Conservation (phyloP, 1,140 invertebrate species). For the Aphelinus certus region DNA sequence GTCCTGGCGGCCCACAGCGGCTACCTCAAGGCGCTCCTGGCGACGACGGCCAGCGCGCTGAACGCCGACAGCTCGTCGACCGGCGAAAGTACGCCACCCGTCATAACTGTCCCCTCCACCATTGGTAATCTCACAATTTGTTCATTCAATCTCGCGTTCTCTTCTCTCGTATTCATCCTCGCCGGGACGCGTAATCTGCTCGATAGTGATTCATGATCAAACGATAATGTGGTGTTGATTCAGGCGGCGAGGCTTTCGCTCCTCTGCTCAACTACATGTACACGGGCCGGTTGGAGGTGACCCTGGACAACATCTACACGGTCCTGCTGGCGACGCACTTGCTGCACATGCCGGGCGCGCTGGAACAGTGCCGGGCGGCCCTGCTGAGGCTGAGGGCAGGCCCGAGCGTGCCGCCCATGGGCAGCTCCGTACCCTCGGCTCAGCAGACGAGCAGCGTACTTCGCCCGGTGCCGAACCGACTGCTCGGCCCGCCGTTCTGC, state of each 20-base stretch:
- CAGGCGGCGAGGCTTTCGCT: constrained; percentile 74
- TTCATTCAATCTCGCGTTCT: too few relatives aligned
- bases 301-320: constrained; percentile 77
- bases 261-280: constrained; percentile 81
- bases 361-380: constrained; percentile 73
- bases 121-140: constrained; percentile 56
- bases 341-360: constrained; percentile 78
- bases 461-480: constrained; percentile 59
- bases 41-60: constrained; percentile 58
- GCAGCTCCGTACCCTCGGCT: constrained; percentile 52
- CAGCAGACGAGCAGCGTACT: constrained; percentile 47
- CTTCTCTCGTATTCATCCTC: too few relatives aligned
- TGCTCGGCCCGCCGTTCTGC: constrained; percentile 56
- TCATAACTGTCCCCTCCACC: constrained; percentile 58
- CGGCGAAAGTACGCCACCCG: constrained; percentile 31
- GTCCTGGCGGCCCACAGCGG: constrained; percentile 78
- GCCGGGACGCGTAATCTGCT: too few relatives aligned
- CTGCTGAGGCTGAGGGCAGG: constrained; percentile 58
- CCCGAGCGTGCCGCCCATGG: constrained; percentile 54
- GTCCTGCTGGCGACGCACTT: constrained; percentile 78
- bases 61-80: constrained; percentile 41
- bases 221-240: not conserved
- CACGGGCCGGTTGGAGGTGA: constrained; percentile 77
- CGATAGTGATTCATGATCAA: too few relatives aligned
- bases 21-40: constrained; percentile 64